A percentile compares a stretch with the other conserved stretches of the same genome.
These are phyloP conservation scores for Macaca fascicularis DNA, from an alignment of 2,113 vertebrate genomes.

Conservation along the genomic window T2T-MFA8v1.1 NC_088381.1:12585501-12586000, in stretches of 20 bases:
- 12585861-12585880: not conserved
- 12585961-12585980: not conserved
- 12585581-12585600: not conserved
- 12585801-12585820: not conserved
- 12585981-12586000: not conserved
- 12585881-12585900: not conserved
- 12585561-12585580: not conserved
- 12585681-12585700: not conserved
- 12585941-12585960: not conserved
- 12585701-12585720: not conserved
- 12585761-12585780: not conserved
- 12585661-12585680: not conserved
- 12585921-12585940: not conserved
- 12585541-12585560: not conserved
- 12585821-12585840: not conserved
- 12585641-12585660: not conserved
- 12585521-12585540: not conserved
- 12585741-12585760: not conserved
- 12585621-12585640: not conserved
- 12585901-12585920: not conserved
- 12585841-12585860: not conserved
- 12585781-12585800: not conserved
- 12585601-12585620: not conserved
- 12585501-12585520: not conserved
- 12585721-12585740: not conserved